Percentiles rank a stretch among this genome's conserved stretches.
These are phyloP conservation scores for Tinamus major DNA, from an alignment of 2,797 vertebrate genomes.

Conservation along the genomic window DNA sequence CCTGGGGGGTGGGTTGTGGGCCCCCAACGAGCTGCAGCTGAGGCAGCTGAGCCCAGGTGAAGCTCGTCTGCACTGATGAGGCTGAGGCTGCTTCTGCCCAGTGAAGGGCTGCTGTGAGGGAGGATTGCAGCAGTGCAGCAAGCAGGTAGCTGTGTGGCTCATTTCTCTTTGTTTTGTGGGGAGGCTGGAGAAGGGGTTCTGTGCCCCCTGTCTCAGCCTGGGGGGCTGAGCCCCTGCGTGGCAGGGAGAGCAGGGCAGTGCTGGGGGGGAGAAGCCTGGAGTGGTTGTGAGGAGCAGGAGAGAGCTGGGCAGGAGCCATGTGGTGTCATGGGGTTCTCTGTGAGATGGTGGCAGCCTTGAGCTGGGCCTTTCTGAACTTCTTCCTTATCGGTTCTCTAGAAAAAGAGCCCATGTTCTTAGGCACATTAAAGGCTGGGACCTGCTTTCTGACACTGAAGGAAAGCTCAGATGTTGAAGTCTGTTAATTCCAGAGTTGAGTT, in stretches of 20 bases:
- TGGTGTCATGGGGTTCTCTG: no score
- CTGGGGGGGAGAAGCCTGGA: background rate
- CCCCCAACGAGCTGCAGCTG: background rate
- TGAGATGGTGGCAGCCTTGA: background rate
- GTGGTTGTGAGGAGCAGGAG: background rate
- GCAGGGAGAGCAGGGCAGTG: fast-evolving
- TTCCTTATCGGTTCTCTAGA: no score
- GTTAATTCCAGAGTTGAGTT: background rate
- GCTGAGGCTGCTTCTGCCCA: background rate
- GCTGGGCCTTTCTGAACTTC: background rate
- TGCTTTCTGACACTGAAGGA: background rate
- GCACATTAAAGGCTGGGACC: no score
- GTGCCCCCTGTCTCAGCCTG: background rate
- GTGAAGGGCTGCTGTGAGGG: background rate
- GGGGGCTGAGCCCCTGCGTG: no score
- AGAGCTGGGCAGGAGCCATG: no score
- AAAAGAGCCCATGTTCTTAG: no score
- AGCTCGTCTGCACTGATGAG: fast-evolving
- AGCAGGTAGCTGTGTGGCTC: fast-evolving
- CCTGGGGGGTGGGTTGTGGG: background rate
- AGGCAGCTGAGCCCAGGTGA: background rate
- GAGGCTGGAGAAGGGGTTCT: background rate
- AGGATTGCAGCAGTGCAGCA: background rate
- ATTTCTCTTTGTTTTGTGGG: background rate
- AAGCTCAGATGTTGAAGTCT: background rate